phyloP scores from a whole-genome alignment of 1,140 invertebrate genomes.

The Micrasema minimum region DNA sequence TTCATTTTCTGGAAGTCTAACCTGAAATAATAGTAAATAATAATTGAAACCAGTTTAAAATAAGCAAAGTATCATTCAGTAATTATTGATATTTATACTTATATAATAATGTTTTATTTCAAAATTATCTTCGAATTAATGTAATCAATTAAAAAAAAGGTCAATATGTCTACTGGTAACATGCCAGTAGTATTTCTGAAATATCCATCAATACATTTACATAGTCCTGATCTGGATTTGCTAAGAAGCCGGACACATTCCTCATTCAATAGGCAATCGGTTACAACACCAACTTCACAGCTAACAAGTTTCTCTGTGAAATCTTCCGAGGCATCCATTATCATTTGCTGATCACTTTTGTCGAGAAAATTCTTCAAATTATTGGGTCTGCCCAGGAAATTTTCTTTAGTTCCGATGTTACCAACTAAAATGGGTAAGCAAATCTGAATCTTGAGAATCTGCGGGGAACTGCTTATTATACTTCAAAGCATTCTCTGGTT shows the following conservation, averaged over 20 bases:
- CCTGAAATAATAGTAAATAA: constrained; percentile 56
- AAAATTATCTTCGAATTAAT: too few species aligned
- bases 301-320: constrained; percentile 60
- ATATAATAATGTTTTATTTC: too few species aligned
- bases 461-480: constrained; percentile 43
- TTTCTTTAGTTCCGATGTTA: constrained; percentile 51
- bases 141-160: too few species aligned
- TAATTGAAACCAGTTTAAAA: too few species aligned
- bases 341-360: constrained; percentile 58
- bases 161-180: too few species aligned
- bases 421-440: constrained; percentile 58
- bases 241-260: constrained; percentile 70
- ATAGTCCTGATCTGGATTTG: constrained; percentile 72
- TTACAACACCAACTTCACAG: constrained; percentile 64
- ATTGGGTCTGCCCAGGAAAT: constrained; percentile 42
- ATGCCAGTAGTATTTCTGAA: constrained; percentile 66
- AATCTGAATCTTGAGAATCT: constrained; percentile 62
- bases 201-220: constrained; percentile 74
- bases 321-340: constrained; percentile 64
- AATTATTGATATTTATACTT: too few species aligned
- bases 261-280: constrained; percentile 72
- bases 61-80: too few species aligned
- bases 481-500: constrained; percentile 56
- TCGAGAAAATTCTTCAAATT: constrained; percentile 52
- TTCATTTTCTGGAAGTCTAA: constrained; percentile 78